A percentile compares a stretch with the other conserved stretches of the same genome.
phyloP scores from a whole-genome alignment of 2,113 vertebrate genomes.

The Myotis lucifugus region DNA sequence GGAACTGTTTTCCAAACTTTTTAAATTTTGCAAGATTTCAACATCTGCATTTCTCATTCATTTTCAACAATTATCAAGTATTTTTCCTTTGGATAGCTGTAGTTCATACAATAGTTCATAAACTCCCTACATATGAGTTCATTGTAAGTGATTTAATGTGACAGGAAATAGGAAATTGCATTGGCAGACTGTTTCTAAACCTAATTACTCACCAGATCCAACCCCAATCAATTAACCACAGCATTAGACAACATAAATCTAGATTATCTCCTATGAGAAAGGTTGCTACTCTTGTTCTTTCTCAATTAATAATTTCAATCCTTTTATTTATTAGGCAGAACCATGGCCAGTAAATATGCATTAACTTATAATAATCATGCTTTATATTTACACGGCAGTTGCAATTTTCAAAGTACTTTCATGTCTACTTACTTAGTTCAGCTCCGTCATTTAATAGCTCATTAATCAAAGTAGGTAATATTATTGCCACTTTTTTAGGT shows the following conservation, averaged over 20 bases:
- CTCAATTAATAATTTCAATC: constrained; percentile 43
- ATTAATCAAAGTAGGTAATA: neutral
- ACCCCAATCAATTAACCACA: constrained; percentile 69
- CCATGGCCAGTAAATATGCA: neutral
- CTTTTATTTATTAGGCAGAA: neutral
- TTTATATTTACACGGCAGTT: constrained; percentile 1
- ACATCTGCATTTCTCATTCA: neutral
- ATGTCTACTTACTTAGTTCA: constrained; percentile 12
- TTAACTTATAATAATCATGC: neutral
- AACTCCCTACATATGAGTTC: neutral
- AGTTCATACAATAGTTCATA: constrained; percentile 34
- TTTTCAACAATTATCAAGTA: neutral
- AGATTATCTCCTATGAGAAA: neutral
- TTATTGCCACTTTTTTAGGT: neutral
- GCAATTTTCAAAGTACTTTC: constrained; percentile 35
- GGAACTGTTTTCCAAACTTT: neutral
- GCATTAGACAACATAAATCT: constrained; percentile 51
- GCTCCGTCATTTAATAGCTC: neutral
- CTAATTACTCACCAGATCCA: constrained; percentile 67
- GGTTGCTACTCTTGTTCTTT: constrained; percentile 6
- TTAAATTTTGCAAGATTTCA: neutral
- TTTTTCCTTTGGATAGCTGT: neutral
- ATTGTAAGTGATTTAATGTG: constrained; percentile 52
- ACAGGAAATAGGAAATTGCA: constrained; percentile 59
- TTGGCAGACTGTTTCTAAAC: constrained; percentile 64